These are phyloP conservation scores for Machimus rusticus DNA, from an alignment of 2,888 invertebrate species.

Conservation along the genomic window DNA sequence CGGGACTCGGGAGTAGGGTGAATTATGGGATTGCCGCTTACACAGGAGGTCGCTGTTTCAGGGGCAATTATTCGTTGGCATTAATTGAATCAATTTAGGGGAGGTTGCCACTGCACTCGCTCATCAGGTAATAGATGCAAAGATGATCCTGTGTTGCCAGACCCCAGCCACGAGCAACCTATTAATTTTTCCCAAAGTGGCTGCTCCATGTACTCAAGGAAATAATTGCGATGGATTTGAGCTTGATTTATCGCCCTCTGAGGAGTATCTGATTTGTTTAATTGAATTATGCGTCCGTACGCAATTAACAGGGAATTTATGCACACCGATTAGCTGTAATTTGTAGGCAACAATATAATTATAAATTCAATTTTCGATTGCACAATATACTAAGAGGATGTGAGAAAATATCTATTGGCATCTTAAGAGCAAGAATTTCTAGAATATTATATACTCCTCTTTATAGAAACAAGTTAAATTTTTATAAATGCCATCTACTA, in stretches of 20 bases:
- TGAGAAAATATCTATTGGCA: background rate
- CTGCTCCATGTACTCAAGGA: background rate
- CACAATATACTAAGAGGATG: background rate
- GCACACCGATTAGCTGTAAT: background rate
- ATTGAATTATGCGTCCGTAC: background rate
- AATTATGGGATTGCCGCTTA: conserved; percentile 38
- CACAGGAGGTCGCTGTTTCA: conserved; percentile 35
- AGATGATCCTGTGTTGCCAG: conserved; percentile 9
- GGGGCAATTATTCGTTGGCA: conserved; percentile 41
- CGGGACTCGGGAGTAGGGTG: background rate
- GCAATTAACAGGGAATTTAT: background rate
- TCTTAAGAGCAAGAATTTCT: background rate
- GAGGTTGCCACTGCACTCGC: conserved; percentile 10
- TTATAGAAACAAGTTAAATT: too few species aligned
- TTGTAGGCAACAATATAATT: background rate
- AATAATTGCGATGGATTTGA: background rate
- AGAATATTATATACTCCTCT: background rate
- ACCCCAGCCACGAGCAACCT: background rate
- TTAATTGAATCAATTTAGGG: conserved; percentile 38
- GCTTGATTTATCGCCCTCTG: background rate
- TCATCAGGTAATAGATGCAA: conserved; percentile 27
- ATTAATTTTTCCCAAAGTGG: background rate
- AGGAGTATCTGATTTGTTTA: background rate
- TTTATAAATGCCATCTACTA: too few species aligned
- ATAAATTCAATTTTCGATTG: background rate